phyloP scores from a whole-genome alignment of 23 tunicate species.

The Phallusia fumigata region DNA sequence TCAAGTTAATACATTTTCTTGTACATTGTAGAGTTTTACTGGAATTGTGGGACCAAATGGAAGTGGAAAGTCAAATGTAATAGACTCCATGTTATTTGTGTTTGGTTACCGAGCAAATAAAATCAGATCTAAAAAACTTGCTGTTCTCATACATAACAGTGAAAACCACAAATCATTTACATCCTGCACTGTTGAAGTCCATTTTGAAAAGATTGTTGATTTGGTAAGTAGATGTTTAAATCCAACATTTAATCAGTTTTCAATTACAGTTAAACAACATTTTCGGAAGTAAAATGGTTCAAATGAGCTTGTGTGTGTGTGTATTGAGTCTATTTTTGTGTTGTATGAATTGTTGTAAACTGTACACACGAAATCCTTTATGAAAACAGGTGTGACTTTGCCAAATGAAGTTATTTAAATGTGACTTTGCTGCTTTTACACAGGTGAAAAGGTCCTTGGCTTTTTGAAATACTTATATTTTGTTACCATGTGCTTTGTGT shows the following conservation, averaged over 20 bases:
- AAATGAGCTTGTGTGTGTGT: too few relatives aligned
- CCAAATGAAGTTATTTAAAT: too few relatives aligned
- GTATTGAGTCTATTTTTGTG: too few relatives aligned
- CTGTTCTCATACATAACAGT: conserved; percentile 95
- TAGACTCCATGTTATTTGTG: conserved; percentile 99
- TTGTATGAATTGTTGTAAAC: too few relatives aligned
- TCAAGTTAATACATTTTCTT: background rate
- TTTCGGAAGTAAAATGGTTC: too few relatives aligned
- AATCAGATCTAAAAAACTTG: conserved; percentile 89
- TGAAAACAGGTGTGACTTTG: too few relatives aligned
- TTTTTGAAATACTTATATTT: background rate
- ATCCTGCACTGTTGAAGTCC: conserved; percentile 89
- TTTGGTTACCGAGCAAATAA: conserved; percentile 97
- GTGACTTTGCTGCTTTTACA: background rate
- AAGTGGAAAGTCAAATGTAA: conserved; percentile 98
- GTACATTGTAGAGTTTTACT: conserved; percentile 57
- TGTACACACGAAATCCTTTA: too few relatives aligned
- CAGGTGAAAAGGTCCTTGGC: background rate
- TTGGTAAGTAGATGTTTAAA: conserved; percentile 17
- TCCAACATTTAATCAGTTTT: too few relatives aligned
- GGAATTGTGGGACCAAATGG: conserved; percentile 98
- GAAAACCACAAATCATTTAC: conserved; percentile 65
- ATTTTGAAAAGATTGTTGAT: conserved; percentile 83
- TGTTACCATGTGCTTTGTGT: background rate
- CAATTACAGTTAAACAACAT: too few relatives aligned